Base-by-base conservation (phyloP, 1,140 invertebrate genomes). In the Magallana gigas region DNA sequence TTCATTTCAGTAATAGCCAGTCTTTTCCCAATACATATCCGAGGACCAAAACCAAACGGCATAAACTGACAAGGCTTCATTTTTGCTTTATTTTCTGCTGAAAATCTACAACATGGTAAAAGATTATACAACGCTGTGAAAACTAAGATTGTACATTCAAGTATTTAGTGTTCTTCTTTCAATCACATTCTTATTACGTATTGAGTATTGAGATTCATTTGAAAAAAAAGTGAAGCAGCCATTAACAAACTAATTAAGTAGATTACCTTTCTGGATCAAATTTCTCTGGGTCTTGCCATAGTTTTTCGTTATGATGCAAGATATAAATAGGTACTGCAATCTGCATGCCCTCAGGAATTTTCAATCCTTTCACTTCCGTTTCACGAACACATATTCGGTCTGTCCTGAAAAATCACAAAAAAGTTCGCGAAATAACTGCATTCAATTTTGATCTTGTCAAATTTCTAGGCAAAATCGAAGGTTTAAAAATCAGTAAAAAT, bases 1-100 rank as follows among this genome's bases (percentile, higher is more conserved):
- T 91, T 91, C 9, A 86, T 83, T 80, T 91, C 90, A 12, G 88
- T 64, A 0, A 91, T 14, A 0, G 88, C 90, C 60, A 91, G 56
- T 56, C 90, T 86, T 82, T 89, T 88, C 14, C 90, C 90, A 18
- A 91, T 87, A 86, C 90, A 97, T 90, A 95, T 95, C n/a, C 96
- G 93, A 0, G 96, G 96, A 68, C 96, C 96, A 59, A 92, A 88
- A 48, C 96, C 96, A 92, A 96, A 96, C 0, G 96, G 95, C 68
- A 96, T 86, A 90, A 94, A 97, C 1, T 95, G 91, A 88, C 95
- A 95, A 0, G 94, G 94, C 57, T 94, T 92, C 48, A 94, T 92
- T n/a, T 93, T 89, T 7, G 89, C 90, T 90, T 94, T 95, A 29
- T 76, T 86, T 81, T 93, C 92, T 18, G 90, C 57, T n/a, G 87